phyloP scores from a whole-genome alignment of 2,888 invertebrate genomes.

The Ecliptopera silaceata region DNA sequence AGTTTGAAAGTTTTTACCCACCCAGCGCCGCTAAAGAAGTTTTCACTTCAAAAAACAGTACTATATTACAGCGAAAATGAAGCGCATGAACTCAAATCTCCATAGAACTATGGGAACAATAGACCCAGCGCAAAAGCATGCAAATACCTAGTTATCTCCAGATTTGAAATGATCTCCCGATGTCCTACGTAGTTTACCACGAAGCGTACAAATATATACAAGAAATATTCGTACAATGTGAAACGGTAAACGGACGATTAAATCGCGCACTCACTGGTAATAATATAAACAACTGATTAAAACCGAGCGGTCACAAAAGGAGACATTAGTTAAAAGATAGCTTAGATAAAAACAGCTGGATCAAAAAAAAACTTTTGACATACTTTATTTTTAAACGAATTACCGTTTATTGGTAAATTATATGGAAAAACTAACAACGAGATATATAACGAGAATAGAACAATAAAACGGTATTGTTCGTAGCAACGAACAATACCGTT shows the following conservation, averaged over 20 bases:
- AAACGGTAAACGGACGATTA: constrained; percentile 77
- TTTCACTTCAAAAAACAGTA: not conserved
- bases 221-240: constrained; percentile 58
- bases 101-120: constrained; percentile 8
- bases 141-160: constrained; percentile 10
- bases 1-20: too few relatives aligned
- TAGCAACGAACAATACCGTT: too few relatives aligned
- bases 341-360: constrained; percentile 17
- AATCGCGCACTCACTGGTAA: constrained; percentile 72
- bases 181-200: constrained; percentile 17
- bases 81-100: not conserved
- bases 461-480: too few relatives aligned
- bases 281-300: constrained; percentile 82
- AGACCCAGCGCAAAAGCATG: constrained; percentile 2
- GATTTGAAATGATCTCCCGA: constrained; percentile 27
- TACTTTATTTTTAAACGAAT: too few relatives aligned
- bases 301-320: constrained; percentile 75
- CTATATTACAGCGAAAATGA: not conserved
- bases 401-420: too few relatives aligned
- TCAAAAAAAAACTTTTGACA: not conserved
- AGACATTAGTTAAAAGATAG: constrained; percentile 73
- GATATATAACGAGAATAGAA: too few relatives aligned
- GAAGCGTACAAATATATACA: constrained; percentile 11
- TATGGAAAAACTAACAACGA: too few relatives aligned
- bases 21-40: too few relatives aligned